These are phyloP conservation scores for Coenobita brevimanus DNA, from an alignment of 1,140 invertebrate genomes.

Conservation along the genomic window DNA sequence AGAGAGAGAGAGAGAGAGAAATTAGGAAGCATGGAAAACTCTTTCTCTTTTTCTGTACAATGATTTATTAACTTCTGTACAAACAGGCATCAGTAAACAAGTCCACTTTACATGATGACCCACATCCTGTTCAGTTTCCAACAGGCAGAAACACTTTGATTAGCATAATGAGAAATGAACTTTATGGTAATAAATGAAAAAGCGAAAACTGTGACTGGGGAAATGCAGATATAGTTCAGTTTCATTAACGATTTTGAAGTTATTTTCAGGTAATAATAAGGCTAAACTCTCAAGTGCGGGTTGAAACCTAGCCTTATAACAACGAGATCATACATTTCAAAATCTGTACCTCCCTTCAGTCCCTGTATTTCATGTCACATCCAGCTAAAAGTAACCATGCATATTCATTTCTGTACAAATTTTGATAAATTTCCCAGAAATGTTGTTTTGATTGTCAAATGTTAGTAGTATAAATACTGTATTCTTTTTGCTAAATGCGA, in stretches of 20 bases:
- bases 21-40: neutral
- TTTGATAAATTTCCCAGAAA: conserved; percentile 17
- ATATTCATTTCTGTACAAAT: neutral
- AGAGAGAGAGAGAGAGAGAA: too few species aligned
- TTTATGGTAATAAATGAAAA: too few species aligned
- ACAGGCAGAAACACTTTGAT: conserved; percentile 39
- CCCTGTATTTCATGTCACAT: conserved; percentile 37
- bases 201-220: neutral
- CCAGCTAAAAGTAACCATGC: conserved; percentile 42
- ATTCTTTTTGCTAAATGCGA: conserved; percentile 41
- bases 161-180: neutral
- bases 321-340: conserved; percentile 11
- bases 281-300: too few species aligned
- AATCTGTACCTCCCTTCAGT: neutral
- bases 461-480: neutral
- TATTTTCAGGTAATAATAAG: too few species aligned
- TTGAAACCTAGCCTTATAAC: neutral
- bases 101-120: conserved; percentile 47
- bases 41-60: conserved; percentile 41
- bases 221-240: conserved; percentile 6
- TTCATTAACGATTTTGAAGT: too few species aligned
- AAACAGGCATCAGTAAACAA: conserved; percentile 63
- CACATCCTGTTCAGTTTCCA: conserved; percentile 57
- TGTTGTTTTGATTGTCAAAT: conserved; percentile 50
- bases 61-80: conserved; percentile 66